Conservation (phyloP, 1,140 invertebrate species). For the Microplitis demolitor region DNA sequence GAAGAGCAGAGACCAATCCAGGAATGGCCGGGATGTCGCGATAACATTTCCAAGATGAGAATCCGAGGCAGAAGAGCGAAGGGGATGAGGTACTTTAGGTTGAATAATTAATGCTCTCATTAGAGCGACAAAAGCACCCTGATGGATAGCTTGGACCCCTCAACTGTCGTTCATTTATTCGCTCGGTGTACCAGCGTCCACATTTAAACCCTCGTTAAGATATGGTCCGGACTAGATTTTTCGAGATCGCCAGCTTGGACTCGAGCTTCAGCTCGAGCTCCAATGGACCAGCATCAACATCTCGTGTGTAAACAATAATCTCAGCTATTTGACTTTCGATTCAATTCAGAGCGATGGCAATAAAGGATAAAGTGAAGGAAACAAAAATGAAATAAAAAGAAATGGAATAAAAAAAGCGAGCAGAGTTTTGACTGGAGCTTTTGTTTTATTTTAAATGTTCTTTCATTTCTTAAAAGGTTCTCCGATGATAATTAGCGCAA, state of each 20-base stretch:
- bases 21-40: no score
- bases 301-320: not conserved
- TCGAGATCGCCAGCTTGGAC: no score
- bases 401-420: not conserved
- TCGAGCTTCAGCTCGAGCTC: no score
- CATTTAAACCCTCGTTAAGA: not conserved
- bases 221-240: not conserved
- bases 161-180: conserved; percentile 41
- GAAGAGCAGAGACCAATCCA: no score
- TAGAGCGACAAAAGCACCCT: conserved; percentile 64
- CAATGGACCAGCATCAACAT: conserved; percentile 1
- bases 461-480: conserved; percentile 68
- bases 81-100: conserved; percentile 42
- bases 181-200: not conserved
- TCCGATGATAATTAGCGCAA: conserved; percentile 63
- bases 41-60: not conserved
- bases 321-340: no score
- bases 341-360: no score
- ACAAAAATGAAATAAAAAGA: no score
- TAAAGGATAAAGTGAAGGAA: not conserved
- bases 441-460: conserved; percentile 63
- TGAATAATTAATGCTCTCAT: conserved; percentile 65
- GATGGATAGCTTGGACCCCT: conserved; percentile 61
- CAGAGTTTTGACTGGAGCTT: conserved; percentile 8
- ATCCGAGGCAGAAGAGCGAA: not conserved